Percentiles rank a stretch among this genome's conserved stretches.
Evolutionary conservation across 2,113 vertebrate species (phyloP).

Genomic region (Piprites chloris): DNA sequence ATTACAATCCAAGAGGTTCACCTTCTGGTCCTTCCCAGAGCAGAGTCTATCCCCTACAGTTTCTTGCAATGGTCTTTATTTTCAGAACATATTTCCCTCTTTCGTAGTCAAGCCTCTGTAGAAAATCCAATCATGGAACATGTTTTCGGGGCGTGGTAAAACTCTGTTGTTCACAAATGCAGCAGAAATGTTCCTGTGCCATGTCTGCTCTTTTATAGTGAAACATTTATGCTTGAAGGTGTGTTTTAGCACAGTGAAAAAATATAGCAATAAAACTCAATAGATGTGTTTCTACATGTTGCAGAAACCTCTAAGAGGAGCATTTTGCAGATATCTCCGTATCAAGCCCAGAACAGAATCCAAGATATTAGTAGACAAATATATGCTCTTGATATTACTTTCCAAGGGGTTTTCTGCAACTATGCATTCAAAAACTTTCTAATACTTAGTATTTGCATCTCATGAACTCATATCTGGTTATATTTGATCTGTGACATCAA

Average conservation of each 20-base stretch:
- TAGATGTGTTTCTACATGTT: neutral
- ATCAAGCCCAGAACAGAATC: accelerated
- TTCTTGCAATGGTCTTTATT: neutral
- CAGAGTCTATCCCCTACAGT: neutral
- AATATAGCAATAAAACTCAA: neutral
- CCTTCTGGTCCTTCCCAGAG: neutral
- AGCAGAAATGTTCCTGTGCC: neutral
- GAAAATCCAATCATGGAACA: neutral
- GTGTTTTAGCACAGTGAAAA: neutral
- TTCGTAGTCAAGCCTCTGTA: neutral
- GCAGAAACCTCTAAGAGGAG: neutral
- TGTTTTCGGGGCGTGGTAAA: neutral
- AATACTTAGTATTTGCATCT: neutral
- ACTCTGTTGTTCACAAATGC: neutral
- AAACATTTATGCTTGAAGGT: neutral
- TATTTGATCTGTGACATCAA: neutral
- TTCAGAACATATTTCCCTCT: neutral
- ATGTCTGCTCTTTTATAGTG: neutral
- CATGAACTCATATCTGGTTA: neutral
- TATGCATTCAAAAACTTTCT: neutral
- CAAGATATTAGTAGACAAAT: neutral
- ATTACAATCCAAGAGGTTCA: neutral
- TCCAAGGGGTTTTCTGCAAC: neutral
- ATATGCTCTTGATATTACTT: neutral
- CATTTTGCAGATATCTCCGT: neutral